Evolutionary conservation across 2,797 vertebrate genomes (phyloP), one percentile per base, ranked within the genome.

Genomic region (Aulostomus chinensis): DNA sequence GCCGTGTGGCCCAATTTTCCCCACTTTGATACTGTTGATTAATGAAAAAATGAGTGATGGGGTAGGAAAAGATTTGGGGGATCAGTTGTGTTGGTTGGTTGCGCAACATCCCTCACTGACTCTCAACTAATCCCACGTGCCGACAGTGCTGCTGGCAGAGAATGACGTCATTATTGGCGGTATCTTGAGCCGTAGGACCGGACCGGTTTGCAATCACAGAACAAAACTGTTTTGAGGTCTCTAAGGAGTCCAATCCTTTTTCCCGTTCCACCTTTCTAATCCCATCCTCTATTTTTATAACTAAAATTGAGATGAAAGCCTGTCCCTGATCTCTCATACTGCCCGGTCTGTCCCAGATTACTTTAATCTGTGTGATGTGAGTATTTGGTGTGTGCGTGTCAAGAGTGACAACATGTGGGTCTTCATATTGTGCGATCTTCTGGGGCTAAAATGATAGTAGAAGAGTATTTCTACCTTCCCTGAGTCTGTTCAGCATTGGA

Each of bases 321-420:
- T 51, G 41, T 16, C 55, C 48, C 64, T 54, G 53, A 58, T 68
- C 66, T 60, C 50, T 35, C 46, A 24, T 48, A 16, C 41, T 21
- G 12, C 32, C 25, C 43, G 29, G 62, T 59, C 51, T 64, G 53
- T 37, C 78, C 41, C 64, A 67, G 78, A 81, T 86, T 81, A 73
- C 37, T 61, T 60, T 79, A 80, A 84, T 81, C 76, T 66, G 48
- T 34, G 20, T 3, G 7, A 13, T 49, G 34, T 49, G 15, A n/a
- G n/a, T n/a, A n/a, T n/a, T n/a, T n/a, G n/a, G n/a, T n/a, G n/a
- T n/a, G n/a, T n/a, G n/a, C n/a, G n/a, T n/a, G n/a, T n/a, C n/a
- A n/a, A n/a, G n/a, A n/a, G n/a, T n/a, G n/a, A n/a, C n/a, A n/a
- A n/a, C n/a, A n/a, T n/a, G n/a, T n/a, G n/a, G n/a, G n/a, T n/a